Evolutionary conservation across 2,113 vertebrate species (phyloP), one percentile per base, ranked within the genome.

Genomic region (Eublepharis macularius): DNA sequence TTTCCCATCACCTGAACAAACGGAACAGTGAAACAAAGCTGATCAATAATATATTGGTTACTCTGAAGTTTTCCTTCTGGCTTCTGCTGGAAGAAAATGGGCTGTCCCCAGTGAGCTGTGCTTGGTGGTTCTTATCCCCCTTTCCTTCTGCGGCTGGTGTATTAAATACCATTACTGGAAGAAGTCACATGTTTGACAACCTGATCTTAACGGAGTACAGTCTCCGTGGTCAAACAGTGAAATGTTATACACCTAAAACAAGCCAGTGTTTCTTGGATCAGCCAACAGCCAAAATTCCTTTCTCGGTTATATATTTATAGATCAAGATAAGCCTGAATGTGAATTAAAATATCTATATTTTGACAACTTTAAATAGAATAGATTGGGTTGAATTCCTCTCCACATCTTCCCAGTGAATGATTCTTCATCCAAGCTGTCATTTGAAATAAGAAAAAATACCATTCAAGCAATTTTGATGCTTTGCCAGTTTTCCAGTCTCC

Each of bases 31-130:
- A 93, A 63, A 70, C 80, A 86, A 74, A 80, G 49, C 47, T 39
- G 57, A 92, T 93, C 72, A 93, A 87, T 93, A 92, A 91, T 93
- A 94, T 65, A 89, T 87, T 91, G 76, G 72, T 89, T 94, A 74
- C 90, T 88, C 70, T 91, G 87, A 87, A 85, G 76, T 49, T 93
- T 14, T 85, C 92, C 68, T 92, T 91, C 72, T 91, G 43, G 16
- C 47, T 89, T 91, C 83, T 21, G 76, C 39, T 21, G 81, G 78
- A 91, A 79, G 14, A 9, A 47, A 36, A 66, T 8, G 60, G 29
- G 60, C 51, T 45, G 1, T 3, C 90, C 43, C n/a, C 90, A 51
- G 14, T 36, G 72, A 14, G 45, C 82, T 89, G 13, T 45, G 9
- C 60, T 84, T 81, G 21, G 57, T 45, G 10, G 24, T 83, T 11